Conservation (phyloP, 2,888 invertebrate species). For the Himalopsyche kuldschensis region DNA sequence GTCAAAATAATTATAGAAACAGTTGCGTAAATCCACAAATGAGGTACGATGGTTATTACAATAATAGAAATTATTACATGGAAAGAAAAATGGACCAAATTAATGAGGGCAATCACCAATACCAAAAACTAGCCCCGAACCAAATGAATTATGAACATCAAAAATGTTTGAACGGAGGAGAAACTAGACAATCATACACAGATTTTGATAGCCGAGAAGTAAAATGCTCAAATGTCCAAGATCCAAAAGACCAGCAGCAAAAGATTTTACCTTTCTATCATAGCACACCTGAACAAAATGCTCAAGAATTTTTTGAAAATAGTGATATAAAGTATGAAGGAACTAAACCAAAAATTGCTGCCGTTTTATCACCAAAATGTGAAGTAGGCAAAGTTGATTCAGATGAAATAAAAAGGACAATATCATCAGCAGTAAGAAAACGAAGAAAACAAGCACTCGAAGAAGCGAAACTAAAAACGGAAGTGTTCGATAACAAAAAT, state of each 20-base stretch:
- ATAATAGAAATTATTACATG: neutral
- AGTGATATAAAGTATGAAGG: neutral
- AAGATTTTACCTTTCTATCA: neutral
- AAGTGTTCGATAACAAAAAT: neutral
- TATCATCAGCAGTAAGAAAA: slow-evolving; percentile 25
- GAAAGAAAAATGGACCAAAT: neutral
- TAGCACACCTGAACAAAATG: neutral
- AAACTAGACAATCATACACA: neutral
- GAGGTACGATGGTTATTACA: neutral
- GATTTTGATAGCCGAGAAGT: neutral
- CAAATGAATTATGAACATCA: neutral
- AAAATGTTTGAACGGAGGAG: neutral
- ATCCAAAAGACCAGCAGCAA: neutral
- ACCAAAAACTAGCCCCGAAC: neutral
- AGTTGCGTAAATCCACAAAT: neutral
- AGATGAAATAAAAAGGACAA: slow-evolving; percentile 27
- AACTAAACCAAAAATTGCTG: neutral
- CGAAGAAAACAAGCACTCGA: slow-evolving; percentile 21
- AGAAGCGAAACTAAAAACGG: neutral
- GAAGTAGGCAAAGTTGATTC: neutral
- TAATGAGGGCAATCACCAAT: neutral
- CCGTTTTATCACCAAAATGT: neutral
- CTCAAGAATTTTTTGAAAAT: neutral
- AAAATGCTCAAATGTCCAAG: neutral
- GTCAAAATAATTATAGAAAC: neutral